These are phyloP conservation scores for Apotomis turbidana DNA, from an alignment of 2,888 invertebrate species.

Conservation along the genomic window DNA sequence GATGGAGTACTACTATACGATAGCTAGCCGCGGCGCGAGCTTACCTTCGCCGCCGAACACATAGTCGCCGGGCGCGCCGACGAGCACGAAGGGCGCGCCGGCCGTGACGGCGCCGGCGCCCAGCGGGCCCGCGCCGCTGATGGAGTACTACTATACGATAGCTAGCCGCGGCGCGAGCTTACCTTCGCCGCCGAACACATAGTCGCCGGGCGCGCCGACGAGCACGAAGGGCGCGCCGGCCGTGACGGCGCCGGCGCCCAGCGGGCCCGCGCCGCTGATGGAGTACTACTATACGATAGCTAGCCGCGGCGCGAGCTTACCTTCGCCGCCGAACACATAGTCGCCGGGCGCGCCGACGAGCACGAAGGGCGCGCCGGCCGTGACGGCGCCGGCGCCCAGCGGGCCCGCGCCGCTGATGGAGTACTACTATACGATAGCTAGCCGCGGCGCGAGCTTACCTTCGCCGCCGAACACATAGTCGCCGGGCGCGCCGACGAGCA, in stretches of 20 bases:
- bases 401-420: conserved; percentile 64
- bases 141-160: too few species aligned
- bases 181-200: conserved; percentile 79
- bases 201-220: conserved; percentile 77
- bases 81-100: too few species aligned
- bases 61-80: too few species aligned
- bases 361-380: conserved; percentile 74
- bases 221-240: conserved; percentile 54
- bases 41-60: too few species aligned
- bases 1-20: too few species aligned
- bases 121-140: too few species aligned
- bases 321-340: conserved; percentile 79
- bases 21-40: too few species aligned
- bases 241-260: not conserved
- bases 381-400: conserved; percentile 49
- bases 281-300: not conserved
- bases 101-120: too few species aligned
- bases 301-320: conserved; percentile 47
- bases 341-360: conserved; percentile 78
- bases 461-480: conserved; percentile 80
- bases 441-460: conserved; percentile 52
- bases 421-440: conserved; percentile 47
- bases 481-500: conserved; percentile 76
- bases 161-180: not conserved
- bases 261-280: not conserved